Base-by-base conservation (phyloP, 1,140 invertebrate species). In the Hypothenemus hampei region DNA sequence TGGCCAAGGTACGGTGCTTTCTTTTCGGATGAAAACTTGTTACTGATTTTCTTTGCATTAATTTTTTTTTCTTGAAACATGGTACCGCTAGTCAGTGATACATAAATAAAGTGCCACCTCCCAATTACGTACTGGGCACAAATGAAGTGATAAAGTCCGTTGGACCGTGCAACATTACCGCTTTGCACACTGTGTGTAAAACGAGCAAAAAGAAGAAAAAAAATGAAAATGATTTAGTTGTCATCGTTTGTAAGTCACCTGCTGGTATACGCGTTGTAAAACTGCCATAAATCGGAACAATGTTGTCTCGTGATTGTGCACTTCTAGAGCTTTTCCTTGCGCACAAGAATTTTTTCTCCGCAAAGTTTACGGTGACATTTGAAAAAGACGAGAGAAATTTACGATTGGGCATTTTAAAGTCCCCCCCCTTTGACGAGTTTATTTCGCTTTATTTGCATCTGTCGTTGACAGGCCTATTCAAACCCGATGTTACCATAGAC, bases 271-370 rank as follows among this genome's bases (percentile, higher is more conserved):
- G 29, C 6, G 15, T 47, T 31, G 35, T 47, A 47, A 47, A 47
- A 47, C 21, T 36, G 45, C 45, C 18, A 47, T 47, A 47, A 47
- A 47, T 47, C 19, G 45, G 29, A 47, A 47, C 45, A 47, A 33
- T 47, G 45, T 47, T 35, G 45, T 47, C 45, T 35, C 18, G 39
- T 43, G 19, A 21, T 21, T 21, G 39, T 47, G 20, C 29, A 47
- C 35, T 47, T 37, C 11, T 37, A 16, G 11, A 16, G 13, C 26
- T 31, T 31, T 31, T 8, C 8, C 26, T 31, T 31, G 13, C 10
- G 26, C 26, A 8, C 10, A 31, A 31, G 26, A n/a, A n/a, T n/a
- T n/a, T n/a, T n/a, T n/a, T n/a, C n/a, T n/a, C 13, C 26, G 26
- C 26, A 31, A 8, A 31, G 13, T 31, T 31, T 1, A 8, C 3